These are phyloP conservation scores for Melanophora roralis DNA, from an alignment of 2,888 invertebrate genomes.

Conservation along the genomic window DNA sequence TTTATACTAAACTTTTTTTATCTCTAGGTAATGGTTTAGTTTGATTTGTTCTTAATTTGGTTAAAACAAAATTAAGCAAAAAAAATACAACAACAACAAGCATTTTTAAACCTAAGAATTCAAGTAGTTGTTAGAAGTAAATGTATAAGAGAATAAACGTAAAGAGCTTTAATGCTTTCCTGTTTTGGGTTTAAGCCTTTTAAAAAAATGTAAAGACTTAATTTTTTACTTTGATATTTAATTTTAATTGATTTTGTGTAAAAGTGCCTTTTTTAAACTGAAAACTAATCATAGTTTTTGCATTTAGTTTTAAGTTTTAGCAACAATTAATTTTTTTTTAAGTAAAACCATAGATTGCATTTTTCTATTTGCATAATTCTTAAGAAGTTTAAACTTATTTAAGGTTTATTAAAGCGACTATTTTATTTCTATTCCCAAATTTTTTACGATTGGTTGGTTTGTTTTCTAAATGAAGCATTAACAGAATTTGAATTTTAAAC, in stretches of 20 bases:
- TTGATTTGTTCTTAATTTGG: slow-evolving; percentile 16
- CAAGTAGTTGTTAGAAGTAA: slow-evolving; percentile 25
- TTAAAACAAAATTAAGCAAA: slow-evolving; percentile 38
- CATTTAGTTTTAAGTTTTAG: slow-evolving; percentile 59
- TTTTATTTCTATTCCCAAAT: neutral
- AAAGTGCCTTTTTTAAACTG: slow-evolving; percentile 46
- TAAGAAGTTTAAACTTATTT: slow-evolving; percentile 24
- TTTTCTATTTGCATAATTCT: slow-evolving; percentile 37
- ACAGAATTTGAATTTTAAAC: slow-evolving; percentile 38
- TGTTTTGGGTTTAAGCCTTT: slow-evolving; percentile 23
- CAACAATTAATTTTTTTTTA: slow-evolving; percentile 37
- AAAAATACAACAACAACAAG: neutral
- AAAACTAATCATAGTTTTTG: slow-evolving; percentile 34
- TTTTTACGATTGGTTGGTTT: neutral
- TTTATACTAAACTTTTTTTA: neutral
- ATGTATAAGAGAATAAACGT: neutral
- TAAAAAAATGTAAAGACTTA: slow-evolving; percentile 45
- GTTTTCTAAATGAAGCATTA: neutral
- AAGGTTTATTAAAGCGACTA: slow-evolving; percentile 19
- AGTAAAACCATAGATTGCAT: slow-evolving; percentile 48
- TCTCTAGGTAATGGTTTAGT: slow-evolving; percentile 51
- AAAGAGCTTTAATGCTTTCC: slow-evolving; percentile 17
- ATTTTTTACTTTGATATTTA: neutral
- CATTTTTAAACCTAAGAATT: slow-evolving; percentile 49
- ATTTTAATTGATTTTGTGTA: neutral